phyloP scores from a whole-genome alignment of 2,888 invertebrate species.

The Apamea sordens region DNA sequence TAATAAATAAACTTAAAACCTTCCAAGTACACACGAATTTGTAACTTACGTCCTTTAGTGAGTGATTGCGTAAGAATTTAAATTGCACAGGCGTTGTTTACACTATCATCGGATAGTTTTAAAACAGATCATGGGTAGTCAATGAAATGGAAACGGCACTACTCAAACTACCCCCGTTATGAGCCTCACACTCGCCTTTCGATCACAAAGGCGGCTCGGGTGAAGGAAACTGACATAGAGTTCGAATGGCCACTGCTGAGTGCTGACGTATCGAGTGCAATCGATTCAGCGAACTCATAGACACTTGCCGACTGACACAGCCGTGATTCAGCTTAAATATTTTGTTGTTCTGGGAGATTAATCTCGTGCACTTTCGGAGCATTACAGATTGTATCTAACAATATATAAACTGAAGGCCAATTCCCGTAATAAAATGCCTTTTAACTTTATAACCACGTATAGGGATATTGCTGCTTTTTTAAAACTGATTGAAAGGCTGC shows the following conservation, averaged over 20 bases:
- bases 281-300: constrained; percentile 10
- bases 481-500: not conserved
- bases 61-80: not conserved
- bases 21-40: not conserved
- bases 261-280: constrained; percentile 36
- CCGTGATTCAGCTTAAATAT: not conserved
- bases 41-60: not conserved
- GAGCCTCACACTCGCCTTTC: not conserved
- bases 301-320: not conserved
- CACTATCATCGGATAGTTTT: not conserved
- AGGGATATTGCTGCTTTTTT: not conserved
- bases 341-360: not conserved
- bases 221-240: constrained; percentile 11
- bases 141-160: not conserved
- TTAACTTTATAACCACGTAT: not conserved
- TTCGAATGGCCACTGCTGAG: constrained; percentile 32
- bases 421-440: not conserved
- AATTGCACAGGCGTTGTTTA: not conserved
- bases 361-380: not conserved
- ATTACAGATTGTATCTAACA: not conserved
- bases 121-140: not conserved
- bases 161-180: not conserved
- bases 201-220: constrained; percentile 14
- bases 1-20: not conserved
- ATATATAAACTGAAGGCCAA: too few species aligned